Evolutionary conservation across 1,140 invertebrate genomes (phyloP), one percentile per base, ranked within the genome.

Genomic region (Cydia splendana): DNA sequence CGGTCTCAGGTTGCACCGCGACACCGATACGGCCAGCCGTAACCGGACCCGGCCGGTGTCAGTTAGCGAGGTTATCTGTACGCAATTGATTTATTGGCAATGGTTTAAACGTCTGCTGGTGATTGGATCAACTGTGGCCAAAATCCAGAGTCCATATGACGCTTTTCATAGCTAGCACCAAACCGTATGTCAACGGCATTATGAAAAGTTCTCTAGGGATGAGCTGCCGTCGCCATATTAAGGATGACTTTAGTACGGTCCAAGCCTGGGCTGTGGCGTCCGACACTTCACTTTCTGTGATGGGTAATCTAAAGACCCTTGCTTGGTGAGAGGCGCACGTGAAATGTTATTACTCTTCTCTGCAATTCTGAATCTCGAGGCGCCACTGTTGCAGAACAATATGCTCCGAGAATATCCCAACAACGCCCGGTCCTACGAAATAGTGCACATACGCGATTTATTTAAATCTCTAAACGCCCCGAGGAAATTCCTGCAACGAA

Each of bases 51-150:
- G 20, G 20, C 48, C n/a, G 20, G 57, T 62, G 20, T 62, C 57
- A 24, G 57, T 24, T 62, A 2, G 57, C 57, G 57, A 62, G 57
- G 57, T 24, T 62, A 62, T 62, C 57, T 62, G 20, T 62, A 62
- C 57, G 57, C 57, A 62, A 62, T 24, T 62, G 57, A 62, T 62
- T 62, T 62, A 62, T 62, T 62, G 57, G 57, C 57, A 62, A 62
- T 62, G 57, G 57, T 62, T 24, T 24, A 57, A 57, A 57, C 5
- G n/a, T 57, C 53, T 15, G 48, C 6, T 57, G 15, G 53, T 57
- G 24, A 62, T 10, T 20, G 57, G 57, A 24, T 10, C 2, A 62
- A 62, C 20, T 24, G 6, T 62, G 20, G 57, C 18, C 9, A 62
- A 62, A 53, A 53, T 53, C 51, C n/a, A 0, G n/a, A 51, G 15